Evolutionary conservation across 30 jellyfish, hydroid and myxozoan genomes (phyloP).

Genomic region (Aurelia aurita complex sp. Pacific): DNA sequence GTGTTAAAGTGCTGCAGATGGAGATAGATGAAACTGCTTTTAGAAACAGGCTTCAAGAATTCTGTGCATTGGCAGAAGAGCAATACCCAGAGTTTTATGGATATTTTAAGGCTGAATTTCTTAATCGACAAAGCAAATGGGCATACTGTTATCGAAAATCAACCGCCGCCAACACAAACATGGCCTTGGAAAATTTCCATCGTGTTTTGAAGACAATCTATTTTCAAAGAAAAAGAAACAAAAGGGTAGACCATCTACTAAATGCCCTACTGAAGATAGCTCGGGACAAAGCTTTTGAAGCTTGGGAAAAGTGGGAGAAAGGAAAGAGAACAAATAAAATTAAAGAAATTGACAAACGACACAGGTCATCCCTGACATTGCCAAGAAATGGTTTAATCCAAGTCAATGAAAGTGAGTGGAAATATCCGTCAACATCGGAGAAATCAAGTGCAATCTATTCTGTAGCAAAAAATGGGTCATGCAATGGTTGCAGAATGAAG

Average conservation of each 20-base stretch:
- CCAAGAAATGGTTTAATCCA: too few species aligned
- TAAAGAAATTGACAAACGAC: conserved; percentile 52
- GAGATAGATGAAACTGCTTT: conserved; percentile 29
- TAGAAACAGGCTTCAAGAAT: conserved; percentile 11
- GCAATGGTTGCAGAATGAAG: conserved; percentile 20
- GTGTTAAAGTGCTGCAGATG: conserved; percentile 16
- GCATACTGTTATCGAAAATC: conserved; percentile 55
- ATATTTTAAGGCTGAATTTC: conserved; percentile 34
- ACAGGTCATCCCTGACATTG: conserved; percentile 6
- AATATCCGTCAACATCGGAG: too few species aligned
- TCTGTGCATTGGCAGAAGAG: conserved; percentile 35
- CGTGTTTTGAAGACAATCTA: conserved; percentile 36
- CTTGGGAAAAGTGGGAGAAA: conserved; percentile 44
- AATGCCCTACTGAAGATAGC: conserved; percentile 41
- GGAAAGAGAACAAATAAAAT: conserved; percentile 48
- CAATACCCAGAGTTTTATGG: conserved; percentile 24
- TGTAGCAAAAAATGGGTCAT: not conserved
- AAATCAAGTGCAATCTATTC: too few species aligned
- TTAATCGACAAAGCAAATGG: conserved; percentile 25
- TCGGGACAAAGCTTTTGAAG: conserved; percentile 64
- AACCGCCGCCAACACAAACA: conserved; percentile 56
- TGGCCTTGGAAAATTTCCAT: conserved; percentile 53
- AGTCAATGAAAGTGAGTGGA: too few species aligned
- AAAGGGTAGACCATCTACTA: conserved; percentile 31
- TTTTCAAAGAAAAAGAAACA: conserved; percentile 42